These are phyloP conservation scores for Trachops cirrhosus DNA, from an alignment of 2,797 vertebrate species.

Conservation along the genomic window DNA sequence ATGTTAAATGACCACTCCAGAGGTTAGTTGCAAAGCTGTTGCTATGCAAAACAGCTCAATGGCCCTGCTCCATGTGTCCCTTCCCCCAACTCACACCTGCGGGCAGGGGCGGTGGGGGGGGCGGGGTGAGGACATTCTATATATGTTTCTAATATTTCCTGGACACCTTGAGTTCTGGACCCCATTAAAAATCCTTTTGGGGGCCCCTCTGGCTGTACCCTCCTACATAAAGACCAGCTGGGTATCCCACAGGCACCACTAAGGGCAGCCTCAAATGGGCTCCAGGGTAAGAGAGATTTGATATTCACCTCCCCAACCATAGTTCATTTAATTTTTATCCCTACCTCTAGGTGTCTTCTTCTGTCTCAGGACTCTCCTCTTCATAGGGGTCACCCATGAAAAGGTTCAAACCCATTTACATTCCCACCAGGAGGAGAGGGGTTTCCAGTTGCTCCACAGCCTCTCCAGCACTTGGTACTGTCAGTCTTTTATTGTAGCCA, in stretches of 20 bases:
- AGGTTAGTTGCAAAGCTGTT: no score
- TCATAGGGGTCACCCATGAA: neutral
- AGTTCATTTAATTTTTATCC: neutral
- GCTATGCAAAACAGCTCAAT: no score
- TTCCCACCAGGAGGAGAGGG: neutral
- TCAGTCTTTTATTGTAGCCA: neutral
- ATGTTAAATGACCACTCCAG: no score
- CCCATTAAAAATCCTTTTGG: no score
- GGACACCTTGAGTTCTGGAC: no score
- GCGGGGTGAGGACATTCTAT: no score
- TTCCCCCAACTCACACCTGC: no score
- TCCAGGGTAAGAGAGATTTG: neutral
- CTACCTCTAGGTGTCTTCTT: neutral
- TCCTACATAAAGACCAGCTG: neutral
- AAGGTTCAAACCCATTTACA: neutral
- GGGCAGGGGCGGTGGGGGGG: no score
- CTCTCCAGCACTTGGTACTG: neutral
- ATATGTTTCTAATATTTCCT: no score
- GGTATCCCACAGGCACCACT: neutral
- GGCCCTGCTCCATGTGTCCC: no score
- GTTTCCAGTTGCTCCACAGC: neutral
- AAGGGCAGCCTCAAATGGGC: neutral
- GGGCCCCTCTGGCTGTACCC: no score
- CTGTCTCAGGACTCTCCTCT: neutral
- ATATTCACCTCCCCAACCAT: neutral